These are phyloP conservation scores for Epinotia ramella DNA, from an alignment of 2,888 invertebrate species.

Conservation along the genomic window DNA sequence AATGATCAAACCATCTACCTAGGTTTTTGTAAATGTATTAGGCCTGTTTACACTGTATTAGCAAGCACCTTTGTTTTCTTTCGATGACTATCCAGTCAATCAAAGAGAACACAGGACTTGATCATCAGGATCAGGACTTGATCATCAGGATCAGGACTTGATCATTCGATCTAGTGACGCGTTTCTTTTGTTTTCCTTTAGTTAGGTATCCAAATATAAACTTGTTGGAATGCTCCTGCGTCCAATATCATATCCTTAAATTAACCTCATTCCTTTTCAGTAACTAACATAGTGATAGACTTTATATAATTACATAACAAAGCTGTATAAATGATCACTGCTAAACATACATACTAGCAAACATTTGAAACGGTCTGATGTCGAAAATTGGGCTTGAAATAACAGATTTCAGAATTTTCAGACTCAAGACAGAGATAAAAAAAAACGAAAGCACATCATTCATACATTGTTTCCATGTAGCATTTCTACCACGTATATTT, in stretches of 20 bases:
- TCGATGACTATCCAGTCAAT: too few relatives aligned
- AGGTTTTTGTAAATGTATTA: not conserved
- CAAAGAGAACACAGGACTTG: too few relatives aligned
- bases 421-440: not conserved
- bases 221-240: not conserved
- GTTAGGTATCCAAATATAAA: not conserved
- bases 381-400: not conserved
- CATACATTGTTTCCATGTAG: not conserved
- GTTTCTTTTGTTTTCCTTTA: too few relatives aligned
- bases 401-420: not conserved
- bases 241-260: not conserved
- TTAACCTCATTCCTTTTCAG: not conserved
- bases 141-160: too few relatives aligned
- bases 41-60: not conserved
- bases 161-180: too few relatives aligned
- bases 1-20: not conserved
- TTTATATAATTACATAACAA: not conserved
- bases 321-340: not conserved
- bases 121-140: too few relatives aligned
- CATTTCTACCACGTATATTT: not conserved
- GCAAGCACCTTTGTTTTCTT: not conserved
- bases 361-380: not conserved
- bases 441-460: not conserved
- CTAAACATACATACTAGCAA: not conserved
- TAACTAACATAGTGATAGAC: not conserved